Percentiles rank a stretch among this genome's conserved stretches.
Evolutionary conservation across 2,797 vertebrate genomes (phyloP).

Genomic region (Cryptoblepharus egeriae): DNA sequence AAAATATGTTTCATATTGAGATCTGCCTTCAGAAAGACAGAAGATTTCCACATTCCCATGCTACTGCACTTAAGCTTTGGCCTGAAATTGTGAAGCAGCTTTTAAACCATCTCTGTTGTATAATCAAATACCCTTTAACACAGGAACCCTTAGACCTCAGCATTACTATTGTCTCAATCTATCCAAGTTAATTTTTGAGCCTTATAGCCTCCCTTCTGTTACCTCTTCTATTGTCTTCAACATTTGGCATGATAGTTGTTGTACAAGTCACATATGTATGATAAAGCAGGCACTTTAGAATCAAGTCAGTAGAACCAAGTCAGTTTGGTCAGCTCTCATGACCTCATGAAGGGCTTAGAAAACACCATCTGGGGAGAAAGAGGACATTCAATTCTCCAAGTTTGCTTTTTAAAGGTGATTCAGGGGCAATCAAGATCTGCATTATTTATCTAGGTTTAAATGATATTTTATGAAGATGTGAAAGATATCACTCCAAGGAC

Average conservation of each 20-base stretch:
- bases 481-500: conserved; percentile 37
- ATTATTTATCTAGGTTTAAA: conserved; percentile 46
- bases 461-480: conserved; percentile 24
- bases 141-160: not conserved
- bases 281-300: not conserved
- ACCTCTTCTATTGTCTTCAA: not conserved
- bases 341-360: not conserved
- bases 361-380: not conserved
- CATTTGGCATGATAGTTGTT: not conserved
- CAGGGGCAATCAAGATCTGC: conserved; percentile 5
- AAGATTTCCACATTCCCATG: not conserved
- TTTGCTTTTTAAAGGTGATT: not conserved
- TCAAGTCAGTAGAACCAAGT: not conserved
- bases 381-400: not conserved
- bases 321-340: too few species aligned
- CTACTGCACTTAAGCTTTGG: not conserved
- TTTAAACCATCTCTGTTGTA: not conserved
- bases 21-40: not conserved
- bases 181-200: not conserved
- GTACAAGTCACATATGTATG: not conserved
- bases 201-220: not conserved
- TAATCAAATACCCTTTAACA: not conserved
- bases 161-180: too few species aligned
- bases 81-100: not conserved
- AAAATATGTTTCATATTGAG: not conserved